Conservation (phyloP, 2,113 vertebrate genomes). For the Oreochromis niloticus region DNA sequence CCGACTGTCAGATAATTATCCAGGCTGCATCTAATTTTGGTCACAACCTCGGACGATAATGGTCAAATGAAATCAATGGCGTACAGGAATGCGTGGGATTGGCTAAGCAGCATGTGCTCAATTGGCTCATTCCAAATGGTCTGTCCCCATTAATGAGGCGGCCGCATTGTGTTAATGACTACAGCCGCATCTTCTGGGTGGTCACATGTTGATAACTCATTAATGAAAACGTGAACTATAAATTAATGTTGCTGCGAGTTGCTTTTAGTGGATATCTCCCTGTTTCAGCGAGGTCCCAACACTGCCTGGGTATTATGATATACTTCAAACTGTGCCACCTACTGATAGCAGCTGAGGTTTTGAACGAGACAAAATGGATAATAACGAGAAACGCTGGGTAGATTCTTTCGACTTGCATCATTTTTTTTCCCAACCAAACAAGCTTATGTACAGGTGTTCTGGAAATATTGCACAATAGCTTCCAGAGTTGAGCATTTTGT, state of each 20-base stretch:
- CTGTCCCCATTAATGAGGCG: constrained; percentile 35
- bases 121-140: constrained; percentile 47
- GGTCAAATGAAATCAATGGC: constrained; percentile 66
- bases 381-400: constrained; percentile 25
- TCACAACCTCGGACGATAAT: constrained; percentile 64
- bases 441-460: constrained; percentile 7
- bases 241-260: neutral
- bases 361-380: constrained; percentile 20
- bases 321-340: constrained; percentile 10
- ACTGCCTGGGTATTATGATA: neutral
- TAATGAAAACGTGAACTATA: neutral
- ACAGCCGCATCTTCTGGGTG: neutral
- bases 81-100: constrained; percentile 57
- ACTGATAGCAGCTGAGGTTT: neutral
- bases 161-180: constrained; percentile 26
- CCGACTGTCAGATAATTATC: constrained; percentile 68
- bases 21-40: constrained; percentile 65
- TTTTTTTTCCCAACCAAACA: neutral
- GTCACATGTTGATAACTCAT: constrained; percentile 22
- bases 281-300: neutral
- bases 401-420: neutral
- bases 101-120: constrained; percentile 51
- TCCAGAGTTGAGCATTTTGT: constrained; percentile 49
- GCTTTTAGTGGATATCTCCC: neutral
- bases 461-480: constrained; percentile 31